A percentile compares a stretch with the other conserved stretches of the same genome.
Evolutionary conservation across 2,888 invertebrate species (phyloP).

Genomic region (Parascotia fuliginaria): DNA sequence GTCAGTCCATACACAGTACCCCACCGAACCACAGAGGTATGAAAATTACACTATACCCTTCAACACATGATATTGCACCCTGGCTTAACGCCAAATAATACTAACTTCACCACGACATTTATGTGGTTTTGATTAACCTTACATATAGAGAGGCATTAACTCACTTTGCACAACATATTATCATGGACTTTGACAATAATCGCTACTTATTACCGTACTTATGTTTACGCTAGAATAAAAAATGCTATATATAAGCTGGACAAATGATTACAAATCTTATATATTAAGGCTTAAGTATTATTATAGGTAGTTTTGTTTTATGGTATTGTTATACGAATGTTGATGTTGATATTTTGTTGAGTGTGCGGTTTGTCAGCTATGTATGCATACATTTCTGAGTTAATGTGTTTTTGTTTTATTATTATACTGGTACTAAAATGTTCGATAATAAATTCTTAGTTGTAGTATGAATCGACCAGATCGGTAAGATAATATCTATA

Average conservation of each 20-base stretch:
- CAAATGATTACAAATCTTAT: neutral
- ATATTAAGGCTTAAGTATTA: neutral
- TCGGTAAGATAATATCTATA: too few relatives aligned
- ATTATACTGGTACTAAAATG: too few relatives aligned
- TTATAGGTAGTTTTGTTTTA: too few relatives aligned
- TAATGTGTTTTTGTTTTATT: too few relatives aligned
- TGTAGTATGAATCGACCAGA: too few relatives aligned
- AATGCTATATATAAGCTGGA: neutral
- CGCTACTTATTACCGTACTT: neutral
- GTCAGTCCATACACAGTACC: too few relatives aligned
- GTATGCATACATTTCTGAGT: too few relatives aligned
- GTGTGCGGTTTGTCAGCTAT: too few relatives aligned
- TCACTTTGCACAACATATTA: slow-evolving; percentile 16
- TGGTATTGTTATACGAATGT: too few relatives aligned
- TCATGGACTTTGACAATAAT: slow-evolving; percentile 15
- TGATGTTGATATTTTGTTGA: too few relatives aligned
- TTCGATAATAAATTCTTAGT: too few relatives aligned
- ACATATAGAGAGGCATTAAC: slow-evolving; percentile 24
- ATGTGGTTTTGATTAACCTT: slow-evolving; percentile 39
- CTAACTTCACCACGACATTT: slow-evolving; percentile 11
- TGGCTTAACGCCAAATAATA: slow-evolving; percentile 30
- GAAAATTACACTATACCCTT: neutral
- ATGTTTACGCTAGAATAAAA: neutral
- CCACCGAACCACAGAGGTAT: too few relatives aligned
- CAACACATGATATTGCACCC: slow-evolving; percentile 21